phyloP scores from a whole-genome alignment of 2,888 invertebrate species.

The Caenorhabditis sp. region DNA sequence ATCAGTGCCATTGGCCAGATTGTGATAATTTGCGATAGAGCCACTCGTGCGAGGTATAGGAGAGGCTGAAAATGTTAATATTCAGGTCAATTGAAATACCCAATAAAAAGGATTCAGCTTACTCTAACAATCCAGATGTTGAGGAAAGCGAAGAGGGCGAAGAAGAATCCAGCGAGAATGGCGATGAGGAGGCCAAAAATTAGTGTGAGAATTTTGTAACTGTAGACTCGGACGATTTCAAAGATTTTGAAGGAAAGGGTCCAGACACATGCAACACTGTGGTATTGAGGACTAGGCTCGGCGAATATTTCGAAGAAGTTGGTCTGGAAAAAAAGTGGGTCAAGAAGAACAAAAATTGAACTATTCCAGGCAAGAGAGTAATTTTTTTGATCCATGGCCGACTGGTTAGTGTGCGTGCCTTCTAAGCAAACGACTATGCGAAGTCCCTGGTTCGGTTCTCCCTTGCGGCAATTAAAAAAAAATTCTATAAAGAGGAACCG shows the following conservation, averaged over 20 bases:
- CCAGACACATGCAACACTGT: constrained; percentile 54
- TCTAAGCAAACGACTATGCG: too few relatives aligned
- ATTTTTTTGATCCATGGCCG: too few relatives aligned
- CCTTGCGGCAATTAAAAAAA: too few relatives aligned
- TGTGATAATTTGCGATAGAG: constrained; percentile 33
- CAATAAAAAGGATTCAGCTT: too few relatives aligned
- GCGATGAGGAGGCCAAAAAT: constrained; percentile 50
- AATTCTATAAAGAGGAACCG: too few relatives aligned
- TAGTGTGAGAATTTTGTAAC: constrained; percentile 47
- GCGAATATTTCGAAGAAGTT: constrained; percentile 45
- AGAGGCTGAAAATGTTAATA: constrained; percentile 27
- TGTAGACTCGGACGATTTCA: constrained; percentile 47
- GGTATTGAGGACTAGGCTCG: constrained; percentile 46
- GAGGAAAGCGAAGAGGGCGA: constrained; percentile 45
- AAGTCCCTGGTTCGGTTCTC: too few relatives aligned
- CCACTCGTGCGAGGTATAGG: constrained; percentile 33
- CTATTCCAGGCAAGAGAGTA: too few relatives aligned
- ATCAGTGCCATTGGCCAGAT: constrained; percentile 40
- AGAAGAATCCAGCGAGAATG: constrained; percentile 41
- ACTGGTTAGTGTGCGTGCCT: too few relatives aligned
- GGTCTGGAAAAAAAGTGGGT: constrained; percentile 35
- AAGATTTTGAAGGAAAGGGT: constrained; percentile 45
- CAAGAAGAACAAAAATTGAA: too few relatives aligned
- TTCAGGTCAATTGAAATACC: not conserved
- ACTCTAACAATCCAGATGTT: constrained; percentile 47